Evolutionary conservation across 2,888 invertebrate genomes (phyloP), one percentile per base, ranked within the genome.

Genomic region (Cylindroiulus punctatus): DNA sequence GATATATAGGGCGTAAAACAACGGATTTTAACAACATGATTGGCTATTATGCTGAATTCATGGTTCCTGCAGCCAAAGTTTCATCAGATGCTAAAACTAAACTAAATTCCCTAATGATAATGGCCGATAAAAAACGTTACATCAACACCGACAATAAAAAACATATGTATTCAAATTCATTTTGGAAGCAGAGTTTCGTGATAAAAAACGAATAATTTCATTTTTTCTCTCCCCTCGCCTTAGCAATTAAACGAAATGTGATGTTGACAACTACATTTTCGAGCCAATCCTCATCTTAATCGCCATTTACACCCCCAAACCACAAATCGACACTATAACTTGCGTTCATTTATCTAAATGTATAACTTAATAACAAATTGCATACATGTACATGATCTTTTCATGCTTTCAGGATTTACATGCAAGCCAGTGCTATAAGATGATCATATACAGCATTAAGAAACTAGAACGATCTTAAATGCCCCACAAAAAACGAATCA

Each of bases 1-100:
- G 65, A 65, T 65, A 65, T 65, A 65, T 65, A 65, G 65, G 65
- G 65, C 65, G 65, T 65, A 65, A 65, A 65, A 65, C 65, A 65
- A 65, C 65, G 65, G 65, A 65, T 65, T 65, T 65, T 65, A 65
- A 65, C 65, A 65, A 65, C 65, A 65, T 65, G 65, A 65, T 65
- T 65, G 65, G 65, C 65, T 65, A 65, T 65, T 65, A 65, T 65
- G 65, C 65, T 65, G 65, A 65, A 65, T 65, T 65, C 65, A 65
- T 65, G 65, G 65, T 65, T n/a, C 65, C 65, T 65, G 26, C 65
- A 65, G n/a, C 65, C 65, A 19, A 65, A 65, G 65, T 65, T 65
- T 65, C 26, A 65, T 65, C 65, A 65, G 65, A 65, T 65, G 65
- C 65, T 65, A 65, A 65, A 65, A 65, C 65, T 65, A 65, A 65